These are phyloP conservation scores for Cossypha dichroa DNA, from an alignment of 2,797 vertebrate species.

Conservation along the genomic window DNA sequence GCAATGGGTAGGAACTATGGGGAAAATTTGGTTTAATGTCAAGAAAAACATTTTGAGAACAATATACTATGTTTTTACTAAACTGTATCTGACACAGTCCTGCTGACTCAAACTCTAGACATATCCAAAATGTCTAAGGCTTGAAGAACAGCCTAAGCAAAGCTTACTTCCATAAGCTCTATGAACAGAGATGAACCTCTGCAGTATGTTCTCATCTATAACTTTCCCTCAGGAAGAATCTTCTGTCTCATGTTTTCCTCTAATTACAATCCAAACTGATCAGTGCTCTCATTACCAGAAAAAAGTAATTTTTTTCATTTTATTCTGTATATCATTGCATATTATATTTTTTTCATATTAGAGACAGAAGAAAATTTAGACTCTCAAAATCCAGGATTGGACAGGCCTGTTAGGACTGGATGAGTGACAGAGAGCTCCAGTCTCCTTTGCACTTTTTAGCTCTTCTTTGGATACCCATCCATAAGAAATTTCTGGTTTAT, in stretches of 20 bases:
- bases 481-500: neutral
- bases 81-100: neutral
- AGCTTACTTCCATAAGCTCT: neutral
- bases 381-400: neutral
- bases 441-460: neutral
- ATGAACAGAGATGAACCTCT: neutral
- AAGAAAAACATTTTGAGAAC: neutral
- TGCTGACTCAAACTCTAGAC: neutral
- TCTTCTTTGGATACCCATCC: neutral
- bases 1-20: neutral
- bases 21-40: neutral
- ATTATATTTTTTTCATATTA: neutral
- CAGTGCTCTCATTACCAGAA: neutral
- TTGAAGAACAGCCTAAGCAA: neutral
- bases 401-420: neutral
- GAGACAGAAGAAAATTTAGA: neutral
- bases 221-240: neutral
- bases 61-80: neutral
- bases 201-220: neutral
- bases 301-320: neutral
- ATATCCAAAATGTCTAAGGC: neutral
- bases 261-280: neutral
- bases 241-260: neutral
- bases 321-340: neutral
- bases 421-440: neutral